Conservation (phyloP, 2,888 invertebrate species). For the Orgyia antiqua region DNA sequence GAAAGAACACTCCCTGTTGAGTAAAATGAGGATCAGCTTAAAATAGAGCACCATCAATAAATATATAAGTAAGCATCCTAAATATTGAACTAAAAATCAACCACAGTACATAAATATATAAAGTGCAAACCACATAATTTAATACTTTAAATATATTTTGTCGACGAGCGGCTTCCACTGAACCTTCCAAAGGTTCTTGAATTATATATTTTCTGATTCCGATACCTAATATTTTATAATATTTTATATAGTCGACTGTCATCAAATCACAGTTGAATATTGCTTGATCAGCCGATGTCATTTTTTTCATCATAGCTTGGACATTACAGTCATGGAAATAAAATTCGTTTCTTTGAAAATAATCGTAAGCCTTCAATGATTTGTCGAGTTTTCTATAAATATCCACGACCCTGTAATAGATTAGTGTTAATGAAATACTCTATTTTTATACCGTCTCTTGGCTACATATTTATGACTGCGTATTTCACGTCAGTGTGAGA, state of each 20-base stretch:
- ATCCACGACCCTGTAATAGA: constrained; percentile 7
- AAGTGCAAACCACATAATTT: too few relatives aligned
- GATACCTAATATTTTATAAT: background rate
- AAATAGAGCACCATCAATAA: too few relatives aligned
- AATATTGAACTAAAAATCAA: too few relatives aligned
- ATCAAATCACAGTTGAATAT: constrained; percentile 21
- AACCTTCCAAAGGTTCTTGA: constrained; percentile 1
- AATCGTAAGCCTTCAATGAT: constrained; percentile 5
- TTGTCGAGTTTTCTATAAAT: constrained; percentile 16
- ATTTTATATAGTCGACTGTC: constrained; percentile 6
- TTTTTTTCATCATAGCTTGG: background rate
- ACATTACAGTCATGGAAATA: constrained; percentile 8
- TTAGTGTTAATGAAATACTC: too few relatives aligned
- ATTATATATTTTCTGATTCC: constrained; percentile 5
- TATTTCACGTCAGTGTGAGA: too few relatives aligned
- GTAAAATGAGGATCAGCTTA: too few relatives aligned
- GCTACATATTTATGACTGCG: too few relatives aligned
- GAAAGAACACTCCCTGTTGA: too few relatives aligned
- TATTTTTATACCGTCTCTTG: too few relatives aligned
- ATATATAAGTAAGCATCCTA: too few relatives aligned
- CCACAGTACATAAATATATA: too few relatives aligned
- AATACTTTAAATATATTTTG: too few relatives aligned
- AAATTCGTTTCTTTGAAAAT: constrained; percentile 11
- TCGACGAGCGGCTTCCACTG: background rate
- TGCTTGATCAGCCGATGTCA: constrained; percentile 15